Conservation (phyloP, 2,888 invertebrate genomes). For the Acleris cristana region DNA sequence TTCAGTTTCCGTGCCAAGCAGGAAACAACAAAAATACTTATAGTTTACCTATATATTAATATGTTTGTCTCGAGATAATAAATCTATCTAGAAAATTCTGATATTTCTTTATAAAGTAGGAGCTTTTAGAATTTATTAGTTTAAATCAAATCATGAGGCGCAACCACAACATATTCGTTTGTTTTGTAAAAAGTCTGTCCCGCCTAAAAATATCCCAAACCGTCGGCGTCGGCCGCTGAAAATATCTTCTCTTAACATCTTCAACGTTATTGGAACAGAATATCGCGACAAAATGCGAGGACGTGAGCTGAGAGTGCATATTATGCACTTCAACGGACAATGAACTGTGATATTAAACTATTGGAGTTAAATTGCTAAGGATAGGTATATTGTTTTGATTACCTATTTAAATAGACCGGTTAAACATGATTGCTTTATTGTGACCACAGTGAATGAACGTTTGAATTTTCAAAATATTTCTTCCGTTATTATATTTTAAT, state of each 20-base stretch:
- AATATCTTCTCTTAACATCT: slow-evolving; percentile 67
- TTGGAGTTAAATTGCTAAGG: not conserved
- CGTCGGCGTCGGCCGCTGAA: slow-evolving; percentile 69
- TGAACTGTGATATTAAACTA: slow-evolving; percentile 8
- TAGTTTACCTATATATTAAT: too few relatives aligned
- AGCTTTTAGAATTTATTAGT: slow-evolving; percentile 25
- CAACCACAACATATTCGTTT: slow-evolving; percentile 70
- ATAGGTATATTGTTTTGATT: not conserved
- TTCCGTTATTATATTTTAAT: too few relatives aligned
- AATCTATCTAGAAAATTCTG: too few relatives aligned
- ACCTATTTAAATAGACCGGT: too few relatives aligned
- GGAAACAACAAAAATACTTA: too few relatives aligned
- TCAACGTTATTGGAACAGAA: slow-evolving; percentile 58
- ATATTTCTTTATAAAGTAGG: too few relatives aligned
- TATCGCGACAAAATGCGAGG: slow-evolving; percentile 46
- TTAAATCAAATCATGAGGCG: slow-evolving; percentile 59
- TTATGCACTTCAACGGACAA: slow-evolving; percentile 27
- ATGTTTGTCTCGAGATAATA: too few relatives aligned
- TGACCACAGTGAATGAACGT: too few relatives aligned
- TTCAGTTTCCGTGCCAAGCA: too few relatives aligned
- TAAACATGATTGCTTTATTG: too few relatives aligned
- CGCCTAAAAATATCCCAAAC: slow-evolving; percentile 76
- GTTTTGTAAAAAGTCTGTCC: slow-evolving; percentile 80
- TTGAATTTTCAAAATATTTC: too few relatives aligned
- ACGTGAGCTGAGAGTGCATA: slow-evolving; percentile 35